Evolutionary conservation across 2,888 invertebrate species (phyloP), one percentile per base, ranked within the genome.

Genomic region (Cremastobaeus sp.): DNA sequence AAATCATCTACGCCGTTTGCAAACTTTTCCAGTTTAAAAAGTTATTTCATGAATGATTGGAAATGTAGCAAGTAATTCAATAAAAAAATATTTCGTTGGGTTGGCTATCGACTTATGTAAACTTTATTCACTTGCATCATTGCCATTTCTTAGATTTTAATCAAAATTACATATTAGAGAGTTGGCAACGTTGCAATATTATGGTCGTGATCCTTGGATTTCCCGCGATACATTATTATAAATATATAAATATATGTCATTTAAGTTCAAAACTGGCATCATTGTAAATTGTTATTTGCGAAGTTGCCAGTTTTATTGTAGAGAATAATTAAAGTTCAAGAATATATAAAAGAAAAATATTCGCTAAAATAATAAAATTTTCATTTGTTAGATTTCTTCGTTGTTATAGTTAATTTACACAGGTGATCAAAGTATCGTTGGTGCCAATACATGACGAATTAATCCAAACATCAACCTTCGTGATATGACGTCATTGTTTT

Each of bases 401-500:
- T 48, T 25, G 32, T 45, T 66, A 65, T 47, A 1, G 47, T 12
- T 65, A 47, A 65, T 65, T 65, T 45, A 45, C 45, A 55, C 8
- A 20, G 37, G 37, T 48, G 48, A 57, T 57, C 48, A 66, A 48
- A 21, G 52, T 55, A 47, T 65, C 37, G 35, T 55, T 15, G 65
- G 66, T 66, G 66, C 66, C 66, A 66, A 66, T 55, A 47, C 25
- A 48, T 52, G 35, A 52, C 43, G 35, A 52, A 43, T 52, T 20
- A 41, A 64, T 64, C 43, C 6, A 20, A 37, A 50, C 17, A 11
- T 28, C 39, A 18, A 25, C 15, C 21, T 12, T 32, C 43, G 43
- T 9, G 25, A 1, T 8, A 28, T 57, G 15, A 45, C 43, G 20
- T 14, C n/a, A 45, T 34, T 59, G 34, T 25, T 59, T 34, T 57